Conservation (phyloP, 2,113 vertebrate genomes). For the Cyanoramphus novaezelandiae region DNA sequence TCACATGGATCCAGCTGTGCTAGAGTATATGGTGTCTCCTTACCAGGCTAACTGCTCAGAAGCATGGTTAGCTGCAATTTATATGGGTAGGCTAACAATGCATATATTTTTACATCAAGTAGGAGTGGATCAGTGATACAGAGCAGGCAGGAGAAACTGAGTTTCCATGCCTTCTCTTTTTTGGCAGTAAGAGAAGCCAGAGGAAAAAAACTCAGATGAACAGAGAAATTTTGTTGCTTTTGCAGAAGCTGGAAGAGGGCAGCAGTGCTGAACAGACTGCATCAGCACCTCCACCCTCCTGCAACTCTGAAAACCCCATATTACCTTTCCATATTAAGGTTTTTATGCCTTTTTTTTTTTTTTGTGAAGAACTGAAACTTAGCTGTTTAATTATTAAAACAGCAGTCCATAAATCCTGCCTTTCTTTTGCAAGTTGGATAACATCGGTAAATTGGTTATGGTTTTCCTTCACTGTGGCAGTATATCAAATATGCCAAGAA, state of each 20-base stretch:
- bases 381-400: neutral
- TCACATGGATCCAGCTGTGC: neutral
- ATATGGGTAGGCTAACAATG: neutral
- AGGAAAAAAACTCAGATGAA: neutral
- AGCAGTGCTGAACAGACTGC: neutral
- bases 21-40: neutral
- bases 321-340: neutral
- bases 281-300: neutral
- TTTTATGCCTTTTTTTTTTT: neutral
- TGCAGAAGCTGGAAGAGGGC: neutral
- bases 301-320: neutral
- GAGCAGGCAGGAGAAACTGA: neutral
- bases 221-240: neutral
- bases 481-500: neutral
- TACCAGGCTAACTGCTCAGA: neutral
- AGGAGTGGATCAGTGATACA: neutral
- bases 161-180: neutral
- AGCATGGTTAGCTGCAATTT: neutral
- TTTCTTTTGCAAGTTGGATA: neutral
- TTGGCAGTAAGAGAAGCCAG: neutral
- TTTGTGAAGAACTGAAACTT: neutral
- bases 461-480: neutral
- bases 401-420: neutral
- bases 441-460: neutral
- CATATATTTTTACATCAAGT: neutral